A percentile compares a stretch with the other conserved stretches of the same genome.
phyloP scores from a whole-genome alignment of 2,888 invertebrate species.

The Mayetiola destructor region DNA sequence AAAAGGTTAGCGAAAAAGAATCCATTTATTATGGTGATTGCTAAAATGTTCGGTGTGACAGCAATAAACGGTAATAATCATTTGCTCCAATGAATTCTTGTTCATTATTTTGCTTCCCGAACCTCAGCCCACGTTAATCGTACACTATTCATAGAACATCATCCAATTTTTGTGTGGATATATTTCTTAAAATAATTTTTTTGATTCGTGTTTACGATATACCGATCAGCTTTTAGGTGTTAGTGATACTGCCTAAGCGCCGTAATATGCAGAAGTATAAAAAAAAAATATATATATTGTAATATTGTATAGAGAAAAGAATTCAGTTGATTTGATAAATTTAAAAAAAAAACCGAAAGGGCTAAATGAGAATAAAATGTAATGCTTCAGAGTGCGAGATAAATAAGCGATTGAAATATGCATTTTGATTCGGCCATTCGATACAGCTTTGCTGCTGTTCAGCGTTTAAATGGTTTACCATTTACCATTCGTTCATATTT shows the following conservation, averaged over 20 bases:
- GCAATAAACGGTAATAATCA: neutral
- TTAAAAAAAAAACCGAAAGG: neutral
- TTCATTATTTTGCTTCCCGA: too few relatives aligned
- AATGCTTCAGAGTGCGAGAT: slow-evolving; percentile 10
- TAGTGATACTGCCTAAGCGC: too few relatives aligned
- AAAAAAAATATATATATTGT: too few relatives aligned
- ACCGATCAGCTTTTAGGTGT: too few relatives aligned
- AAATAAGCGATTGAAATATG: slow-evolving; percentile 9
- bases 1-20: neutral
- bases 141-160: too few relatives aligned
- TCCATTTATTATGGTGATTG: neutral
- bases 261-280: too few relatives aligned
- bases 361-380: neutral
- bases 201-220: neutral
- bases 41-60: neutral
- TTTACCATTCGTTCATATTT: neutral
- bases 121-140: too few relatives aligned
- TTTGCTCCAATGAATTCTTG: too few relatives aligned
- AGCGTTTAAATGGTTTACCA: too few relatives aligned
- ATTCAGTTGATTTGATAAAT: neutral
- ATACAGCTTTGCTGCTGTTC: neutral
- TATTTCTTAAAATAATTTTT: neutral
- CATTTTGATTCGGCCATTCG: slow-evolving; percentile 3
- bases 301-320: too few relatives aligned
- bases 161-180: neutral